A percentile compares a stretch with the other conserved stretches of the same genome.
Conservation (phyloP, 2,888 invertebrate species). For the Oscheius onirici region DNA sequence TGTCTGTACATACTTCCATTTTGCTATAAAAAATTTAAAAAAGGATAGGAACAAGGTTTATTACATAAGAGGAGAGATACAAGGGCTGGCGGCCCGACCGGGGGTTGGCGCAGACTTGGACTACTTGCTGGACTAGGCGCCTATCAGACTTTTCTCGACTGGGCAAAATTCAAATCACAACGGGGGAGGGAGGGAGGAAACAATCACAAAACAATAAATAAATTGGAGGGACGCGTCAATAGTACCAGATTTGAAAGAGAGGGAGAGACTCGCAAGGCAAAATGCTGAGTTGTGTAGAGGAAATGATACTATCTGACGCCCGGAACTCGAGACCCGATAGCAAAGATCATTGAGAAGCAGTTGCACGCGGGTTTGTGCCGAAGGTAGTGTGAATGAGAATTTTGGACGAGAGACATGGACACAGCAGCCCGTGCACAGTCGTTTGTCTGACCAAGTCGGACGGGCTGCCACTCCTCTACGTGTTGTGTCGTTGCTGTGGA, state of each 20-base stretch:
- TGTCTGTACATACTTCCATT: neutral
- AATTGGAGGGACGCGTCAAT: slow-evolving; percentile 22
- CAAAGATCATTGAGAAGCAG: slow-evolving; percentile 33
- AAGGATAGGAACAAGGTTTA: neutral
- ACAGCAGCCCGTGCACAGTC: slow-evolving; percentile 1
- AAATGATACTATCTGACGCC: slow-evolving; percentile 29
- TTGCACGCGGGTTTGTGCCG: slow-evolving; percentile 30
- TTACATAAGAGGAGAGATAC: slow-evolving; percentile 30
- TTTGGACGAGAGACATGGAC: neutral
- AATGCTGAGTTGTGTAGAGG: slow-evolving; percentile 23
- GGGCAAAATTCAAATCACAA: slow-evolving; percentile 14
- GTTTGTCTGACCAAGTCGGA: slow-evolving; percentile 16
- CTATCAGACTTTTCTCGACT: slow-evolving; percentile 18
- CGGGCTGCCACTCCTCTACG: slow-evolving; percentile 28
- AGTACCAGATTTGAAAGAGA: slow-evolving; percentile 21
- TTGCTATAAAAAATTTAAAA: neutral
- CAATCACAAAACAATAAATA: slow-evolving; percentile 24
- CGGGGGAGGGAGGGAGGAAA: neutral
- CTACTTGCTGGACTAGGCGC: neutral
- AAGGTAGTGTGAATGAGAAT: slow-evolving; percentile 20
- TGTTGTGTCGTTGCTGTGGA: slow-evolving; percentile 21
- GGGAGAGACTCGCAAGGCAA: slow-evolving; percentile 18
- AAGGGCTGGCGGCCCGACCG: slow-evolving; percentile 34
- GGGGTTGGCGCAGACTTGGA: slow-evolving; percentile 24
- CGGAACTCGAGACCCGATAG: slow-evolving; percentile 28